Percentiles rank a stretch among this genome's conserved stretches.
phyloP scores from a whole-genome alignment of 2,113 vertebrate species.

The Mellivora capensis region DNA sequence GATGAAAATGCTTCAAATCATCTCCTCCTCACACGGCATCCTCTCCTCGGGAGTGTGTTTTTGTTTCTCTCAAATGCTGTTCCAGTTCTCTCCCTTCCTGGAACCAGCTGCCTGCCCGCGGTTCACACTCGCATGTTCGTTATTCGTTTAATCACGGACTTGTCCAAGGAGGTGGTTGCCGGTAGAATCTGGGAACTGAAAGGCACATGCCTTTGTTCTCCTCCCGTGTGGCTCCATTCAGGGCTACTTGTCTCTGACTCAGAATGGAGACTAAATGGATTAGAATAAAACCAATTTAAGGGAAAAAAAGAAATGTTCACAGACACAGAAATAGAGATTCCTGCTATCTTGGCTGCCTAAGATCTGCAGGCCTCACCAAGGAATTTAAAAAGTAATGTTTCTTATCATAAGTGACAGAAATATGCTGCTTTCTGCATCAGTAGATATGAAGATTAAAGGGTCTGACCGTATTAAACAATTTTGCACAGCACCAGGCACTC shows the following conservation, averaged over 20 bases:
- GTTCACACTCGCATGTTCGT: slow-evolving; percentile 35
- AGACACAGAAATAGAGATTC: slow-evolving; percentile 70
- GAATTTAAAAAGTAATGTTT: slow-evolving; percentile 84
- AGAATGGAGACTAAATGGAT: slow-evolving; percentile 79
- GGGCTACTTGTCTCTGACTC: slow-evolving; percentile 59
- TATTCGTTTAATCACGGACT: slow-evolving; percentile 71
- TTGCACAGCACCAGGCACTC: slow-evolving; percentile 84
- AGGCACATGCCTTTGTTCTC: slow-evolving; percentile 58
- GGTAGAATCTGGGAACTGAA: slow-evolving; percentile 50
- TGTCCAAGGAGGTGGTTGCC: slow-evolving; percentile 62
- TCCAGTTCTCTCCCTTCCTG: neutral
- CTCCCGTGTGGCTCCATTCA: slow-evolving; percentile 64
- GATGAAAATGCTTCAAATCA: neutral
- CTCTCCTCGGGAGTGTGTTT: neutral
- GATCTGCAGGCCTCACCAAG: slow-evolving; percentile 78
- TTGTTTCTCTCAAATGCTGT: neutral
- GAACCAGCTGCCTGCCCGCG: neutral
- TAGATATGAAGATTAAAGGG: slow-evolving; percentile 87
- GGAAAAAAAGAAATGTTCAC: slow-evolving; percentile 58
- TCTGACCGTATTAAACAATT: slow-evolving; percentile 86
- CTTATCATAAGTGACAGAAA: slow-evolving; percentile 86
- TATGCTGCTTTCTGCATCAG: slow-evolving; percentile 86
- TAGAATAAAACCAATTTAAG: slow-evolving; percentile 81
- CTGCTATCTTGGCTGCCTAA: slow-evolving; percentile 74
- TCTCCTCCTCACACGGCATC: too few relatives aligned